Base-by-base conservation (phyloP, 2,797 vertebrate species). In the Paramormyrops hopkinsi region DNA sequence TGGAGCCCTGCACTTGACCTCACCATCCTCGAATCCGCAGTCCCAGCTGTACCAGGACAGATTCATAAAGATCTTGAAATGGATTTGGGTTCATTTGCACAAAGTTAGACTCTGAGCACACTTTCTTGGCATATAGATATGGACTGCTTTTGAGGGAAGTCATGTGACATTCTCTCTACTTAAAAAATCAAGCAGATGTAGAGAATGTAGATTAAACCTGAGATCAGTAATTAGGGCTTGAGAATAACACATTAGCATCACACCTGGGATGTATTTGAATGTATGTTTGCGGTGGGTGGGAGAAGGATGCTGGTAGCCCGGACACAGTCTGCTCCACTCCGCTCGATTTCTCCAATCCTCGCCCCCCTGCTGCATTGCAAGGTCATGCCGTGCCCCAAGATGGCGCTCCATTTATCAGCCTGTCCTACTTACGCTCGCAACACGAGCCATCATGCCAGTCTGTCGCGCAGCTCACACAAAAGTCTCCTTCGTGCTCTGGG, bases 361-460 rank as follows among this genome's bases (percentile, higher is more conserved):
- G 54, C 14, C 3, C 33, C 69, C 73, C 19, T 41, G 65, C 86
- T 85, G n/a, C 53, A 89, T 86, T 33, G 59, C 56, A 41, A 82
- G 88, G 69, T 82, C 73, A 12, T 4, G 19, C 22, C 51, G 9
- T 25, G 69, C 69, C 29, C 69, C n/a, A 83, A 14, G 56, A 22
- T 59, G 19, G 44, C 22, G 54, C 83, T 82, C 87, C 87, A 53
- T 22, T 84, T 88, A 22, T 41, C 48, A 29, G 76, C 11, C 76
- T 50, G 90, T 54, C 88, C 76, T 69, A 89, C 76, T 88, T 90
- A 37, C 41, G 7, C 46, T n/a, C 37, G n/a, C 17, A 8, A 62
- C 53, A 25, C 4, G n/a, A 12, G 44, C n/a, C 44, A 11, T 51
- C n/a, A 4, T 84, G 82, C 50, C 82, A 85, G 44, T n/a, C 41